A percentile compares a stretch with the other conserved stretches of the same genome.
Conservation (phyloP, 2,113 vertebrate genomes). For the Ailurus styani region DNA sequence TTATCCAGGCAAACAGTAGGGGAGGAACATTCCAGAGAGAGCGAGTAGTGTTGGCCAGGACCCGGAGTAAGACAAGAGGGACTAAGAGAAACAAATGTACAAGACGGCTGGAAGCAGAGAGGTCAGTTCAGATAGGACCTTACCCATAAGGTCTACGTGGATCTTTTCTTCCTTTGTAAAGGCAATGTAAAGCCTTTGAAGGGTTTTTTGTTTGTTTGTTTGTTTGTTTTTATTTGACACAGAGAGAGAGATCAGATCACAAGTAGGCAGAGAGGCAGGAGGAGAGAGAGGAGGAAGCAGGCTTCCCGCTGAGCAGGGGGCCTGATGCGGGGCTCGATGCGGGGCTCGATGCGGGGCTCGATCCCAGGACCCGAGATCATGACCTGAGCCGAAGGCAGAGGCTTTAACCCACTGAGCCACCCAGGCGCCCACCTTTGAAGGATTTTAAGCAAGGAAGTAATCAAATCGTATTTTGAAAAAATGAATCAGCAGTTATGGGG, state of each 20-base stretch:
- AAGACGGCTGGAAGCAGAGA: not conserved
- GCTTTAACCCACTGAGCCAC: too few relatives aligned
- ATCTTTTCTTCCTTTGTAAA: not conserved
- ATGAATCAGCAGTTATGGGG: not conserved
- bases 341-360: too few relatives aligned
- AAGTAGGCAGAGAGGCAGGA: too few relatives aligned
- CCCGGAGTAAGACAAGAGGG: not conserved
- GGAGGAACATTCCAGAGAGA: not conserved
- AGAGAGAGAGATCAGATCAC: too few relatives aligned
- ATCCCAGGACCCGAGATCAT: too few relatives aligned
- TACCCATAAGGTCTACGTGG: not conserved
- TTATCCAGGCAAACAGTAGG: not conserved
- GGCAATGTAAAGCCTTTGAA: not conserved
- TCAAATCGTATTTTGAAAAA: not conserved
- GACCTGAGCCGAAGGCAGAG: too few relatives aligned
- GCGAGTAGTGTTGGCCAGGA: not conserved
- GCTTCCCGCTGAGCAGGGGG: too few relatives aligned
- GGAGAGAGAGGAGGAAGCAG: too few relatives aligned
- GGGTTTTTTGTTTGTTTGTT: not conserved
- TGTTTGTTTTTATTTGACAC: too few relatives aligned
- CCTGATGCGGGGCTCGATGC: too few relatives aligned
- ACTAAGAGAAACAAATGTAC: not conserved
- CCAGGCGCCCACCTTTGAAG: too few relatives aligned
- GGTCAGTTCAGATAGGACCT: not conserved
- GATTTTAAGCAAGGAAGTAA: not conserved